Conservation (phyloP, 1,140 invertebrate genomes). For the Drosophila mojavensis region DNA sequence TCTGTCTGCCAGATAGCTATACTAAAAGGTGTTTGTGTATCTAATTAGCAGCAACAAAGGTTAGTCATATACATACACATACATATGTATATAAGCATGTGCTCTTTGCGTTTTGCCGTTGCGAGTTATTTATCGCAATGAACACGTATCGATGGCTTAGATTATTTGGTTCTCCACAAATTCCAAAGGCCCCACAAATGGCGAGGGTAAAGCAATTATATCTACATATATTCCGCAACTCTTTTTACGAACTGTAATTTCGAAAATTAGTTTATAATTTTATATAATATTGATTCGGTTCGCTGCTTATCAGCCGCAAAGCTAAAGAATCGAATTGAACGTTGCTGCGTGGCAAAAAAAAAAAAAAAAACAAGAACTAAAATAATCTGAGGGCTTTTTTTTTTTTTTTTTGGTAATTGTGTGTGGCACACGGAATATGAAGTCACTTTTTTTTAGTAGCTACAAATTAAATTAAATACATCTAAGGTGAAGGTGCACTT, state of each 20-base stretch:
- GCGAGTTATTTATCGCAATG: conserved; percentile 14
- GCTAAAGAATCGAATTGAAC: conserved; percentile 15
- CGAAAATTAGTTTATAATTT: background rate
- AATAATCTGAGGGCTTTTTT: background rate
- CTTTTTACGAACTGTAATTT: background rate
- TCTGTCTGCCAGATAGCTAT: background rate
- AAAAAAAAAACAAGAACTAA: background rate
- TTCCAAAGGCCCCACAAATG: background rate
- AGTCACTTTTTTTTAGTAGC: too few species aligned
- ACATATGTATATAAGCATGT: background rate
- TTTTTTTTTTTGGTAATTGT: background rate
- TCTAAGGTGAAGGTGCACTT: too few species aligned
- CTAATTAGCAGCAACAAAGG: conserved; percentile 57
- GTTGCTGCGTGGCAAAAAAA: background rate
- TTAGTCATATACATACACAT: conserved; percentile 8
- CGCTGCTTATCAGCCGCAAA: conserved; percentile 25
- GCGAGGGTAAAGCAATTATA: background rate
- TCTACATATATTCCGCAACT: background rate
- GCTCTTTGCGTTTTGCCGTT: background rate
- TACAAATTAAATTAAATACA: too few species aligned
- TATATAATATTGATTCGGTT: conserved; percentile 4
- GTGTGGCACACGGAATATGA: background rate
- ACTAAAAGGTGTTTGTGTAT: conserved; percentile 25
- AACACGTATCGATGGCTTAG: conserved; percentile 29
- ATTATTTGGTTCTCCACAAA: background rate